Conservation (phyloP, 2,888 invertebrate species). For the Celastrina argiolus region DNA sequence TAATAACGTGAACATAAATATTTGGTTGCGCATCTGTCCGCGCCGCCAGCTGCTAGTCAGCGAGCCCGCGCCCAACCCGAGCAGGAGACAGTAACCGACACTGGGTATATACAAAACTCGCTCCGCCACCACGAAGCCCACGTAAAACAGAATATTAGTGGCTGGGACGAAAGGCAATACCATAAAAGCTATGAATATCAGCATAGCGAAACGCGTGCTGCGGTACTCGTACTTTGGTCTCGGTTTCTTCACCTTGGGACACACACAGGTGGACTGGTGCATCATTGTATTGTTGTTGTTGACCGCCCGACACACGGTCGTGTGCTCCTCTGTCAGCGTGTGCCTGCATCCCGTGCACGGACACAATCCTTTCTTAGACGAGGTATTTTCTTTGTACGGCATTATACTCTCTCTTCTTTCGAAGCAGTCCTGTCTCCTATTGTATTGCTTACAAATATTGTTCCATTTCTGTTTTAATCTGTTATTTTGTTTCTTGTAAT, state of each 20-base stretch:
- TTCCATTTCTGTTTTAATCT: conserved; percentile 68
- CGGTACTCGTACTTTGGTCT: conserved; percentile 53
- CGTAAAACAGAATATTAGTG: conserved; percentile 97
- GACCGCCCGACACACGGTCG: conserved; percentile 81
- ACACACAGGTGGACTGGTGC: conserved; percentile 71
- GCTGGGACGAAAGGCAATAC: conserved; percentile 96
- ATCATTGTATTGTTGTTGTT: conserved; percentile 84
- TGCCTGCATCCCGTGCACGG: conserved; percentile 84
- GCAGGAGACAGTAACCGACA: conserved; percentile 94
- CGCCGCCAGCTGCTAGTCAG: conserved; percentile 66
- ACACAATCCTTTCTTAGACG: conserved; percentile 62
- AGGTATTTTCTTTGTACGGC: conserved; percentile 56
- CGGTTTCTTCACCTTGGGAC: conserved; percentile 55
- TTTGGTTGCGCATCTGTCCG: conserved; percentile 57
- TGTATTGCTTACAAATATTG: conserved; percentile 61
- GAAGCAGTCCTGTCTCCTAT: conserved; percentile 59
- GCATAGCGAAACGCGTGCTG: conserved; percentile 63
- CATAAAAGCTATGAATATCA: conserved; percentile 86
- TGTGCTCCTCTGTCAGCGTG: conserved; percentile 82
- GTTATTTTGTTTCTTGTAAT: conserved; percentile 61
- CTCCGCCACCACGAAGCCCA: conserved; percentile 98
- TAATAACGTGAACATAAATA: conserved; percentile 70
- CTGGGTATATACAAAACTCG: conserved; percentile 96
- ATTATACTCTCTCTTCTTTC: conserved; percentile 61
- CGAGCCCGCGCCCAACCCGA: conserved; percentile 84